These are phyloP conservation scores for Stigmatopora nigra DNA, from an alignment of 2,113 vertebrate species.

Conservation along the genomic window DNA sequence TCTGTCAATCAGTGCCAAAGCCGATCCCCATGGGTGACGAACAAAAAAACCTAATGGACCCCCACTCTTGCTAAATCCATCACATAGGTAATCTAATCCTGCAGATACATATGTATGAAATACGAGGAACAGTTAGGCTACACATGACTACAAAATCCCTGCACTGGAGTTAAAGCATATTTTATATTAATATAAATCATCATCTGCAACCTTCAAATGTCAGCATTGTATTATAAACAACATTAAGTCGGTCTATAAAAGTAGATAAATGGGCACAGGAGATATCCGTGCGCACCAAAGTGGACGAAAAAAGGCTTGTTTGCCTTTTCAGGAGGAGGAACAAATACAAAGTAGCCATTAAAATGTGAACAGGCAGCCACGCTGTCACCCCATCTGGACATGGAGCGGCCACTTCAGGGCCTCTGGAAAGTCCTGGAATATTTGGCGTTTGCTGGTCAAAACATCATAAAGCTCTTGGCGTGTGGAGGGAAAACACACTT, in stretches of 20 bases:
- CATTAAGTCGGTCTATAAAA: constrained; percentile 9
- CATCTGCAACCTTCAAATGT: background rate
- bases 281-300: constrained; percentile 28
- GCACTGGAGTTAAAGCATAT: background rate
- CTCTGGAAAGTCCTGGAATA: constrained; percentile 28
- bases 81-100: constrained; percentile 53
- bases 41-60: constrained; percentile 45
- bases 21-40: constrained; percentile 53
- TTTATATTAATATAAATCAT: background rate
- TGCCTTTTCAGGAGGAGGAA: constrained; percentile 45
- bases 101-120: constrained; percentile 33
- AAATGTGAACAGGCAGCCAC: constrained; percentile 31
- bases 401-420: constrained; percentile 40
- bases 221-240: constrained; percentile 14
- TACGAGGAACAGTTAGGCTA: background rate
- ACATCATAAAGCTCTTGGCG: constrained; percentile 44
- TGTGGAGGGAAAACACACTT: constrained; percentile 20
- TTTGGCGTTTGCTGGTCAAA: constrained; percentile 35
- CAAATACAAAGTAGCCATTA: constrained; percentile 50
- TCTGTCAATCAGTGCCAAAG: constrained; percentile 45
- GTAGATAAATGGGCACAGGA: constrained; percentile 11
- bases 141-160: background rate
- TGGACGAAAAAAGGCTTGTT: constrained; percentile 25
- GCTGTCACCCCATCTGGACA: constrained; percentile 35
- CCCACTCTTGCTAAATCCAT: constrained; percentile 46